Evolutionary conservation across 2,113 vertebrate species (phyloP).

Genomic region (Dromiciops gliroides): DNA sequence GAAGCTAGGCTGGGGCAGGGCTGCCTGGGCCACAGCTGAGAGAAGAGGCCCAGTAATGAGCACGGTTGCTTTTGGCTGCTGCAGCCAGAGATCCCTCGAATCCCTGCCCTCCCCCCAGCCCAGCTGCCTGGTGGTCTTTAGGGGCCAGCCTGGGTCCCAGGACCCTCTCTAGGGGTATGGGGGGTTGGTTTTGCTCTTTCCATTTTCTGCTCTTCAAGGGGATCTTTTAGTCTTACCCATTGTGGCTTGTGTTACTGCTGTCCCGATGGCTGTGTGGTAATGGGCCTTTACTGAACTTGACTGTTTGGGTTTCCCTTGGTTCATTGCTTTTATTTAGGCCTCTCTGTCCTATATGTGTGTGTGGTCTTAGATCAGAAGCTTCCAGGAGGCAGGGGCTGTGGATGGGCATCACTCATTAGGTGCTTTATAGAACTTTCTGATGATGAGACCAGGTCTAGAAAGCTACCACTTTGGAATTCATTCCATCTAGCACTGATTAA

Average conservation of each 20-base stretch:
- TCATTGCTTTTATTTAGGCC: neutral
- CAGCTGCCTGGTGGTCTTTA: neutral
- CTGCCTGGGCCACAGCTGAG: too few species aligned
- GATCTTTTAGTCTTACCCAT: neutral
- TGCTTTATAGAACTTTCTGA: neutral
- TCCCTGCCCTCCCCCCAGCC: too few species aligned
- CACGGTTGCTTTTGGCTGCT: neutral
- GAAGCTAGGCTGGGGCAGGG: neutral
- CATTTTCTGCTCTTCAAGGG: neutral
- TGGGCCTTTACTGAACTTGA: neutral
- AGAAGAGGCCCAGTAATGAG: neutral
- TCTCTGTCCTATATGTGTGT: neutral
- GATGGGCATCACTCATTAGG: too few species aligned
- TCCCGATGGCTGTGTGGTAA: neutral
- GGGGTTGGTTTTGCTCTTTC: neutral
- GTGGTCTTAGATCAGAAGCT: neutral
- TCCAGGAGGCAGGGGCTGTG: neutral
- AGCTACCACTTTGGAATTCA: neutral
- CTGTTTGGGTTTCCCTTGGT: neutral
- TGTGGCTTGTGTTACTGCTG: neutral
- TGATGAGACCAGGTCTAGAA: neutral
- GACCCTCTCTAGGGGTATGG: neutral
- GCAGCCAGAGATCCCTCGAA: neutral
- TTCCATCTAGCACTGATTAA: neutral
- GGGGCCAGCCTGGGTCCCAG: neutral